phyloP scores from a whole-genome alignment of 2,797 vertebrate genomes.

The Morus bassanus region DNA sequence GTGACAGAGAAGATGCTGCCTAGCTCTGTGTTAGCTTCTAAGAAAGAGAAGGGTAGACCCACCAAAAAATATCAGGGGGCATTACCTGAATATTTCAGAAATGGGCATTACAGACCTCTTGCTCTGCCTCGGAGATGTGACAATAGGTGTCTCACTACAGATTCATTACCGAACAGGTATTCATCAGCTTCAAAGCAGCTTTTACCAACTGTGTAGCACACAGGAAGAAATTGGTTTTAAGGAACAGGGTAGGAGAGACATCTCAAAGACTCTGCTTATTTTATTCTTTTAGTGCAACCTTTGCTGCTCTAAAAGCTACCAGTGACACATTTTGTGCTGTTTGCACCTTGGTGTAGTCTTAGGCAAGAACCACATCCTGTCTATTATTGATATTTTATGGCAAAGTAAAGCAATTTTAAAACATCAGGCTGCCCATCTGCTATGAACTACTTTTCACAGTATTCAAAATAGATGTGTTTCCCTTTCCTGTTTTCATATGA shows the following conservation, averaged over 20 bases:
- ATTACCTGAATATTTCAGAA: neutral
- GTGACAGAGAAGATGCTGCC: neutral
- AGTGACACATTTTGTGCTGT: slow-evolving; percentile 26
- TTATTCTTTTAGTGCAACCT: neutral
- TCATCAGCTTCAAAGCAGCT: slow-evolving; percentile 9
- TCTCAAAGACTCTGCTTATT: slow-evolving; percentile 23
- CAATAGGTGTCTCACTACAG: neutral
- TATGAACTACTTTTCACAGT: slow-evolving; percentile 47
- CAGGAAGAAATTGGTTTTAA: neutral
- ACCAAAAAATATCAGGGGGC: neutral
- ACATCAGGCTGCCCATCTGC: slow-evolving; percentile 47
- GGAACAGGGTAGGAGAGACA: slow-evolving; percentile 38
- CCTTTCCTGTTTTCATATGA: slow-evolving; percentile 56
- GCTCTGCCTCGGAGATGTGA: neutral
- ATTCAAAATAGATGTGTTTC: slow-evolving; percentile 67
- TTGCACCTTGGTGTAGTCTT: slow-evolving; percentile 12
- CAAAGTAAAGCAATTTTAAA: slow-evolving; percentile 59
- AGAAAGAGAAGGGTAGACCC: neutral
- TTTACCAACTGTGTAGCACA: neutral
- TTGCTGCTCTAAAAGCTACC: slow-evolving; percentile 6
- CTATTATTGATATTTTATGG: slow-evolving; percentile 57
- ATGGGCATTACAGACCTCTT: neutral
- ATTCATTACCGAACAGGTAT: slow-evolving; percentile 18
- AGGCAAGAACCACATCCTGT: slow-evolving; percentile 48
- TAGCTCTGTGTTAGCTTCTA: neutral